Percentiles rank a stretch among this genome's conserved stretches.
Evolutionary conservation across 2,888 invertebrate species (phyloP).

Genomic region (Metacarcinus magister): DNA sequence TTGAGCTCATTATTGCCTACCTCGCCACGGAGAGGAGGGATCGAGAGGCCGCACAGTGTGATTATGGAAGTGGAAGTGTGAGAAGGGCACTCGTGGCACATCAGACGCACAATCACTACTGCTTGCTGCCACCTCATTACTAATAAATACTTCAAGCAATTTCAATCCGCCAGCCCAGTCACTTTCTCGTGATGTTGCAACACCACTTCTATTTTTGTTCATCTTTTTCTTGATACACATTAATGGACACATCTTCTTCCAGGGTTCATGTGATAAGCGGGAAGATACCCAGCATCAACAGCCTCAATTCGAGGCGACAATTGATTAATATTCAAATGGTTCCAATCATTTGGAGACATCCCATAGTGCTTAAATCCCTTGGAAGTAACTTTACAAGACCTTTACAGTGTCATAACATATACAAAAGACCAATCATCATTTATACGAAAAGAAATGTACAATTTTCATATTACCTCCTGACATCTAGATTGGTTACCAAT

Average conservation of each 20-base stretch:
- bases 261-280: neutral
- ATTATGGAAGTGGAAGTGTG: slow-evolving; percentile 59
- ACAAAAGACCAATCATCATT: neutral
- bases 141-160: neutral
- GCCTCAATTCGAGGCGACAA: neutral
- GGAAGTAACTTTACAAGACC: neutral
- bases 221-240: neutral
- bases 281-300: neutral
- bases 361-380: neutral
- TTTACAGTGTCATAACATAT: neutral
- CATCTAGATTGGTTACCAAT: neutral
- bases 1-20: slow-evolving; percentile 68
- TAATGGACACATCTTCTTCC: neutral
- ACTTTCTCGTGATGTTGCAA: neutral
- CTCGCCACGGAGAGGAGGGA: slow-evolving; percentile 66
- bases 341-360: neutral
- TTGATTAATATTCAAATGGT: neutral
- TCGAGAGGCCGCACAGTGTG: slow-evolving; percentile 34
- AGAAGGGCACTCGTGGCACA: slow-evolving; percentile 45
- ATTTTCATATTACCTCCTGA: neutral
- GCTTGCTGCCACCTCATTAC: neutral
- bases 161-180: neutral
- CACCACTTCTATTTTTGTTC: neutral
- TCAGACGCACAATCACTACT: slow-evolving; percentile 44
- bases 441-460: neutral